Conservation (phyloP, 2,113 vertebrate genomes). For the Plestiodon gilberti region DNA sequence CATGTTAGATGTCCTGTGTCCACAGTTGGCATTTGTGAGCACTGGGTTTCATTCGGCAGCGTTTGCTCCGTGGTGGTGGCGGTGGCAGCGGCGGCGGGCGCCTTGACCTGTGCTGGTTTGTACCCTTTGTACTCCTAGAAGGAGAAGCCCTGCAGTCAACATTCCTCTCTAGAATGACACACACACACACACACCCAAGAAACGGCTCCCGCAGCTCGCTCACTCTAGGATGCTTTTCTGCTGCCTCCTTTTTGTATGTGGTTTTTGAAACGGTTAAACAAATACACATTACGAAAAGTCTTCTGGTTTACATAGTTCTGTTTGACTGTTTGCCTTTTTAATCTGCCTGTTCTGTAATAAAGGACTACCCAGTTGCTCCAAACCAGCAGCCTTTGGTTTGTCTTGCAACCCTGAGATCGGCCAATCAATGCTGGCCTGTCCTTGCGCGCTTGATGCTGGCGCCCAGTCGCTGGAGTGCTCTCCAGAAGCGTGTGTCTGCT, state of each 20-base stretch:
- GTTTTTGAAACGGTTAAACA: conserved; percentile 68
- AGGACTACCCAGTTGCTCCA: background rate
- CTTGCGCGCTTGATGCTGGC: conserved; percentile 13
- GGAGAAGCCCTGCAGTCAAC: conserved; percentile 19
- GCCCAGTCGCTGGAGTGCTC: background rate
- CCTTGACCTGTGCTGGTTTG: conserved; percentile 19
- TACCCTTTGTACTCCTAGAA: background rate
- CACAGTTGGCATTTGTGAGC: conserved; percentile 5
- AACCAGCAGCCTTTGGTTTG: background rate
- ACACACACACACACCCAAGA: too few relatives aligned
- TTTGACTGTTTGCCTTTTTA: conserved; percentile 52
- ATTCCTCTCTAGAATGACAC: background rate
- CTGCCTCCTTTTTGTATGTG: conserved; percentile 58
- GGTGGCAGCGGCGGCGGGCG: too few relatives aligned
- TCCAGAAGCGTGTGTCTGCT: background rate
- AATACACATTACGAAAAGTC: conserved; percentile 53
- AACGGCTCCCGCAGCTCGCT: conserved; percentile 23
- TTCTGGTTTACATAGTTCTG: conserved; percentile 54
- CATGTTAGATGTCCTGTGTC: background rate
- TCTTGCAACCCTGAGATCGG: background rate
- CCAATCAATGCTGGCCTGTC: background rate
- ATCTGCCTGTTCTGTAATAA: conserved; percentile 53
- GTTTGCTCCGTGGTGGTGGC: conserved; percentile 51
- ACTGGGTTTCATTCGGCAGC: conserved; percentile 42
- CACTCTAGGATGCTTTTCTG: background rate